Evolutionary conservation across 2,113 vertebrate genomes (phyloP).

Genomic region (Apodemus sylvaticus): DNA sequence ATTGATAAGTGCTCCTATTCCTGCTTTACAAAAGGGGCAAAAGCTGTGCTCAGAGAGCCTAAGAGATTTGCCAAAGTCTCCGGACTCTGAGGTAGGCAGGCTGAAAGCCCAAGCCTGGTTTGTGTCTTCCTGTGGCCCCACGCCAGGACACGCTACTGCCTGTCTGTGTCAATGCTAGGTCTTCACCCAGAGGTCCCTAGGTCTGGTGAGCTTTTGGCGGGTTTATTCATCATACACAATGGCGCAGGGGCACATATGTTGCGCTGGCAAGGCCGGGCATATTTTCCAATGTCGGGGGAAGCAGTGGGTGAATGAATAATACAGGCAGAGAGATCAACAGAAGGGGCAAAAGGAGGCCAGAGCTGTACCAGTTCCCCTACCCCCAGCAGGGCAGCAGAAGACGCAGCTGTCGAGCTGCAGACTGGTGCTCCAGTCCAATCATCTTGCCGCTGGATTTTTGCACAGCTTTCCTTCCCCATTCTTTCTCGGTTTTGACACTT

Average conservation of each 20-base stretch:
- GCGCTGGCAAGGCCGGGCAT: constrained; percentile 85
- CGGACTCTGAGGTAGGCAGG: neutral
- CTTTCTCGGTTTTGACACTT: constrained; percentile 79
- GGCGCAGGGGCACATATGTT: constrained; percentile 87
- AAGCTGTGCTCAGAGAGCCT: neutral
- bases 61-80: constrained; percentile 6
- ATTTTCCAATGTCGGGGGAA: constrained; percentile 82
- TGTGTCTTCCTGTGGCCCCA: neutral
- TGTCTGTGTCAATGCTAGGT: constrained; percentile 53
- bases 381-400: constrained; percentile 85
- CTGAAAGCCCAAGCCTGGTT: neutral
- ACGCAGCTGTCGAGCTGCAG: constrained; percentile 82
- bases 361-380: constrained; percentile 83
- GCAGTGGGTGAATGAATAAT: constrained; percentile 88
- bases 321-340: constrained; percentile 85
- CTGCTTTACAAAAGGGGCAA: neutral
- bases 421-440: constrained; percentile 78
- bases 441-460: constrained; percentile 82
- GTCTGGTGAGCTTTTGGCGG: constrained; percentile 86
- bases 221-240: constrained; percentile 87
- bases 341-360: constrained; percentile 83
- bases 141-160: neutral
- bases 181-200: constrained; percentile 74
- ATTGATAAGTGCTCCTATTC: neutral
- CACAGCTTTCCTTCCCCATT: constrained; percentile 82